Base-by-base conservation (phyloP, 1,140 invertebrate species). In the Dolichoris vasculosae region DNA sequence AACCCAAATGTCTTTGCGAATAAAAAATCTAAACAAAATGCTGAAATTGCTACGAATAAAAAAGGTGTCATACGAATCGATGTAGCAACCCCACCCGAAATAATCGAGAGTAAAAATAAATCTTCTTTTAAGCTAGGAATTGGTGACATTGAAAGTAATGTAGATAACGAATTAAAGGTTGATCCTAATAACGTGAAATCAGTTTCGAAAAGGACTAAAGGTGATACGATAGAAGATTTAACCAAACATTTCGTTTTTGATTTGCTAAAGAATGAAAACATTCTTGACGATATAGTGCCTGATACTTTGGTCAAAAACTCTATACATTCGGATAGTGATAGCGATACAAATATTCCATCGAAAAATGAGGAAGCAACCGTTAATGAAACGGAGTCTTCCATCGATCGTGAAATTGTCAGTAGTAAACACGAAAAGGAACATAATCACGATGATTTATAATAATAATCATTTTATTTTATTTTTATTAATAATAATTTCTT, bases 401-500 rank as follows among this genome's bases (percentile, higher is more conserved):
- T 7, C 30, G 30, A 80, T 48, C 23, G 35, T 30, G 15, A 79
- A 59, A 84, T 67, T 71, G 78, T 82, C 75, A 73, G 48, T 35
- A 43, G 38, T 75, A 84, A 83, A 85, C 59, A 78, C 23, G 80
- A 51, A 71, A 77, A n/a, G 23, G 87, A 88, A 88, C 90, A 90
- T 89, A 87, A 86, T 87, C 87, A 88, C 43, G 88, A 89, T 85
- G 88, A 90, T 84, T 88, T 90, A 87, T 90, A 90, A 90, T 87
- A 79, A 89, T 86, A 73, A 77, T 32, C 64, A 85, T 59, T 55
- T 73, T 23, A 85, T 86, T 86, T 87, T 82, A 38, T 82, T 84
- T 78, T 88, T 88, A 81, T 83, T 80, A 13, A 80, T 86, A 63
- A 73, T 73, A 40, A 75, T 85, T 80, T 38, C 38, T 30, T 55